Base-by-base conservation (phyloP, 1,140 invertebrate genomes). In the Oryctes rhinoceros region DNA sequence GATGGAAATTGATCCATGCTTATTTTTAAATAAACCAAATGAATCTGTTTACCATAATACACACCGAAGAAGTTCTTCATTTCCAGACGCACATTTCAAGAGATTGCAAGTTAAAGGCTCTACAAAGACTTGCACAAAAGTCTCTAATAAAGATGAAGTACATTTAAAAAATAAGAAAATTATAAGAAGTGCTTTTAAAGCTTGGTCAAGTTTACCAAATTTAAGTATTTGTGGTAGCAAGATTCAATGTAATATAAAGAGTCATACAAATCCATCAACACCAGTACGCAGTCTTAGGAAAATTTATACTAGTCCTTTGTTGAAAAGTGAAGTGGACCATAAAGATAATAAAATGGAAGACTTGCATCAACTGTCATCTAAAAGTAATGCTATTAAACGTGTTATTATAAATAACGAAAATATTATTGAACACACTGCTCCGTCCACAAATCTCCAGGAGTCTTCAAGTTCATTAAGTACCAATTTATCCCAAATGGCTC, bases 1-100 rank as follows among this genome's bases (percentile, higher is more conserved):
- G 11, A 90, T 92, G 37, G 92, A 94, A 84, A 92, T 95, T 77
- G 90, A 94, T 86, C 90, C 91, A 11, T 89, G 86, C 80, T 88
- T 94, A 84, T 86, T 88, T 86, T 24, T 88, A 82, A 80, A 85
- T 84, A 78, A 86, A 85, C 18, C 85, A 82, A 78, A 81, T 79
- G 77, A 80, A 84, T 85, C 83, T 83, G 83, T 85, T 86, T 85
- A 82, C 85, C 82, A 86, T 30, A 88, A 87, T 82, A 78, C 84
- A 74, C 88, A 89, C 79, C 82, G 88, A 49, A 83, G 88, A 80
- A 88, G 88, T 83, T 88, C 87, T 24, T 89, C 88, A 18, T 88
- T 88, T 83, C 89, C 89, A 18, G 87, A 89, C 82, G 82, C 85
- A 37, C 83, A 85, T 80, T 81, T 87, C 9, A 85, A 87, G 82